phyloP scores from a whole-genome alignment of 2,113 vertebrate genomes.

The Aplodontia rufa region DNA sequence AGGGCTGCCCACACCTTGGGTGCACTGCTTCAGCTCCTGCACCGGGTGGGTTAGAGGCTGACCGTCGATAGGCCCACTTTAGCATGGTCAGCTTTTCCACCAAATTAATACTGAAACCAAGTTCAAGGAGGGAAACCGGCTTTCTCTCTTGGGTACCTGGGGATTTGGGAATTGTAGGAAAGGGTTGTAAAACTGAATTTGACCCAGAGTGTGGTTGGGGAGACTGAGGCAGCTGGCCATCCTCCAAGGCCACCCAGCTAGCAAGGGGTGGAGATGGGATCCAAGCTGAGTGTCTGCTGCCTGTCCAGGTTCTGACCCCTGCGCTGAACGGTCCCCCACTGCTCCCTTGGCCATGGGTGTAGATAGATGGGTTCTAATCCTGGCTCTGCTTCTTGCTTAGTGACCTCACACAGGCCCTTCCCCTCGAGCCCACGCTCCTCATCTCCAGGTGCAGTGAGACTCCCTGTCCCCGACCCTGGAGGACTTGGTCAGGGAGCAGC shows the following conservation, averaged over 20 bases:
- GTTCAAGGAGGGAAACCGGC: background rate
- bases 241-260: fast-evolving
- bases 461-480: fast-evolving
- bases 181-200: background rate
- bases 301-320: fast-evolving
- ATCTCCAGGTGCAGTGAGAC: fast-evolving
- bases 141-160: background rate
- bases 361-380: background rate
- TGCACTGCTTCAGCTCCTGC: too few relatives aligned
- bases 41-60: too few relatives aligned
- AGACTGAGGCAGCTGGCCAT: background rate
- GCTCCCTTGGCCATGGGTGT: fast-evolving
- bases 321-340: too few relatives aligned
- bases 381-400: background rate
- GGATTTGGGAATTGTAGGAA: background rate
- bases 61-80: too few relatives aligned
- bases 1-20: background rate
- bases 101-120: background rate
- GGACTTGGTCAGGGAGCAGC: too few relatives aligned
- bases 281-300: fast-evolving
- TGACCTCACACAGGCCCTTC: background rate
- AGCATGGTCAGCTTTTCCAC: background rate
- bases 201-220: too few relatives aligned
- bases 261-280: fast-evolving
- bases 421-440: fast-evolving